These are phyloP conservation scores for Nothobranchius furzeri DNA, from an alignment of 2,113 vertebrate species.

Conservation along the genomic window DNA sequence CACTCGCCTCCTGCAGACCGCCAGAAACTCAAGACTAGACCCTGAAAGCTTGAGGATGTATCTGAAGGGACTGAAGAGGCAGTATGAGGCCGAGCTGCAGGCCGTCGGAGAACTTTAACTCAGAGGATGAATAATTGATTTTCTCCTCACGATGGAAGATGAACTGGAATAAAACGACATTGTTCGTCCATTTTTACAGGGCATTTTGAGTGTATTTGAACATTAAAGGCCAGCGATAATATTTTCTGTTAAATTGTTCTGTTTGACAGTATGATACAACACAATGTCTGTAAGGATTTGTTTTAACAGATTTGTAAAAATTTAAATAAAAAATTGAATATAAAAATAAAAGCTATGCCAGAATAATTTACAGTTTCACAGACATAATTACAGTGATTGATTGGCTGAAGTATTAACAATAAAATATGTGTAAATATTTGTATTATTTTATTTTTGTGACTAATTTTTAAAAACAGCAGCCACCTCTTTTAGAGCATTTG, in stretches of 20 bases:
- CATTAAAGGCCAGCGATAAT: not conserved
- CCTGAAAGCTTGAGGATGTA: slow-evolving; percentile 85
- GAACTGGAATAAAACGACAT: not conserved
- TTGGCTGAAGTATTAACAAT: too few species aligned
- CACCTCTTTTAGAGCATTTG: too few species aligned
- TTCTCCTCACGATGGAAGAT: slow-evolving; percentile 13
- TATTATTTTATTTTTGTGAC: too few species aligned
- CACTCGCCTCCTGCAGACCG: slow-evolving; percentile 86
- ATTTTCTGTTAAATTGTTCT: not conserved
- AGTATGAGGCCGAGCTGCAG: slow-evolving; percentile 81
- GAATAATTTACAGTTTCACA: too few species aligned
- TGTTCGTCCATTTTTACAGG: not conserved
- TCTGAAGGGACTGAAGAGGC: slow-evolving; percentile 87
- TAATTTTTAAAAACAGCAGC: too few species aligned
- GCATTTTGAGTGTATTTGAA: not conserved
- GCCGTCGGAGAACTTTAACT: slow-evolving; percentile 47
- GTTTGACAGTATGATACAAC: not conserved
- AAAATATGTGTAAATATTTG: not conserved
- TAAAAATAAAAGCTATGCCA: not conserved
- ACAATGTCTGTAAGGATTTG: not conserved
- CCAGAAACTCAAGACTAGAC: slow-evolving; percentile 91
- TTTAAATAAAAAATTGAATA: not conserved
- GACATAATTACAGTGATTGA: too few species aligned
- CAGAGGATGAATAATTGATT: slow-evolving; percentile 60
- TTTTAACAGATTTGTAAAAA: not conserved